phyloP scores from a whole-genome alignment of 2,797 vertebrate species.

The Apogon hyalosoma region DNA sequence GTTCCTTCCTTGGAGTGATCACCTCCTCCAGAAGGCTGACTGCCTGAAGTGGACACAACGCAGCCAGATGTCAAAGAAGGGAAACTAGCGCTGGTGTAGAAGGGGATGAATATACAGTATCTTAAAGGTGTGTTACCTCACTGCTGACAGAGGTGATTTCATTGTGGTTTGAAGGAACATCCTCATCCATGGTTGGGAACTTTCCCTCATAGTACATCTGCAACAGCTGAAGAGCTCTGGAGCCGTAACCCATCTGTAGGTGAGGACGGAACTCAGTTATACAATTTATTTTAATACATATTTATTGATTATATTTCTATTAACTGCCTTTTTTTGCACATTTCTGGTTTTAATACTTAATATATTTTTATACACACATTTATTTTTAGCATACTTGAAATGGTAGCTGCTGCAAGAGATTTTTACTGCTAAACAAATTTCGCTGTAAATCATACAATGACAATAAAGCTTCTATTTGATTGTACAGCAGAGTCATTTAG shows the following conservation, averaged over 20 bases:
- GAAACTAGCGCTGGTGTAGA: not conserved
- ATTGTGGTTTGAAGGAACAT: constrained; percentile 68
- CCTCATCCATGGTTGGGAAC: constrained; percentile 92
- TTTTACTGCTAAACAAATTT: too few species aligned
- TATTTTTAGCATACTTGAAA: too few species aligned
- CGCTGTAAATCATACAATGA: too few species aligned
- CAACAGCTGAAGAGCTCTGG: constrained; percentile 90
- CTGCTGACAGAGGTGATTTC: constrained; percentile 91
- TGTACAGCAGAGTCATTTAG: not conserved
- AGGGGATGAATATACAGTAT: not conserved
- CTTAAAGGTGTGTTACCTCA: constrained; percentile 83
- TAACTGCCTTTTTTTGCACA: too few species aligned
- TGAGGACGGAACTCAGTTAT: constrained; percentile 20
- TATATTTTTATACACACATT: too few species aligned
- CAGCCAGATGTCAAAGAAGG: not conserved
- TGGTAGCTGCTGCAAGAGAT: too few species aligned
- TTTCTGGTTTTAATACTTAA: too few species aligned
- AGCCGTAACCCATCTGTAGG: constrained; percentile 96
- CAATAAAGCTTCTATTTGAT: too few species aligned
- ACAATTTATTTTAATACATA: not conserved
- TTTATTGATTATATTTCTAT: too few species aligned
- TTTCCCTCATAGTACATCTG: constrained; percentile 97
- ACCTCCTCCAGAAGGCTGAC: constrained; percentile 95
- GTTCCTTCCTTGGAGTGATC: constrained; percentile 90
- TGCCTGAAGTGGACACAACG: constrained; percentile 75